phyloP scores from a whole-genome alignment of 2,888 invertebrate genomes.

The Agonopterix alstromeriana region DNA sequence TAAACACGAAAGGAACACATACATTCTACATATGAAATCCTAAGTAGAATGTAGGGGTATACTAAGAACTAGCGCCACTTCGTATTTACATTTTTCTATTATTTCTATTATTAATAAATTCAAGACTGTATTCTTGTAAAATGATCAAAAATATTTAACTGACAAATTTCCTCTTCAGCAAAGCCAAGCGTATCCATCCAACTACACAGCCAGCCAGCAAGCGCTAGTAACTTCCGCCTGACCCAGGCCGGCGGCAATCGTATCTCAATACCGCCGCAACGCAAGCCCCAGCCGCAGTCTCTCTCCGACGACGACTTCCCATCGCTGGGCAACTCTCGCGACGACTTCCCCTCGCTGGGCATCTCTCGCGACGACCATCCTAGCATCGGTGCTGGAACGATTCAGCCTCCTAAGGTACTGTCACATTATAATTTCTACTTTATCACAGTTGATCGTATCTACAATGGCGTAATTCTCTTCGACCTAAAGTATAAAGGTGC shows the following conservation, averaged over 20 bases:
- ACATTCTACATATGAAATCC: too few species aligned
- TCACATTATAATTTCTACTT: background rate
- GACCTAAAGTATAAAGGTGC: too few species aligned
- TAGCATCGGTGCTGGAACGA: constrained; percentile 48
- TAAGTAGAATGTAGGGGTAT: too few species aligned
- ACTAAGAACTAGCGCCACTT: too few species aligned
- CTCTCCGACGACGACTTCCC: constrained; percentile 37
- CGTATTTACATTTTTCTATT: too few species aligned
- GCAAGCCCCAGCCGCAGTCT: constrained; percentile 8
- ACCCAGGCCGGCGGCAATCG: constrained; percentile 56
- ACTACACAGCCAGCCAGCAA: constrained; percentile 62
- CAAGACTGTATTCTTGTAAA: background rate
- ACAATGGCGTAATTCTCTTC: too few species aligned
- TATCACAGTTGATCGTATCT: background rate
- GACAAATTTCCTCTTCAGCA: constrained; percentile 25
- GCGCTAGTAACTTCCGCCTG: constrained; percentile 65
- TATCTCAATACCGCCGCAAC: constrained; percentile 32
- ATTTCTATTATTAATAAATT: too few species aligned
- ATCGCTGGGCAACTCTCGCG: constrained; percentile 36
- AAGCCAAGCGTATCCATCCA: constrained; percentile 71
- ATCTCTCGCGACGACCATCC: constrained; percentile 57
- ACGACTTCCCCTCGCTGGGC: constrained; percentile 52
- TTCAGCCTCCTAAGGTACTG: constrained; percentile 58
- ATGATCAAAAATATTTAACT: background rate
- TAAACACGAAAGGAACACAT: too few species aligned